These are phyloP conservation scores for Cheilosia scutellata DNA, from an alignment of 2,888 invertebrate species.

Conservation along the genomic window DNA sequence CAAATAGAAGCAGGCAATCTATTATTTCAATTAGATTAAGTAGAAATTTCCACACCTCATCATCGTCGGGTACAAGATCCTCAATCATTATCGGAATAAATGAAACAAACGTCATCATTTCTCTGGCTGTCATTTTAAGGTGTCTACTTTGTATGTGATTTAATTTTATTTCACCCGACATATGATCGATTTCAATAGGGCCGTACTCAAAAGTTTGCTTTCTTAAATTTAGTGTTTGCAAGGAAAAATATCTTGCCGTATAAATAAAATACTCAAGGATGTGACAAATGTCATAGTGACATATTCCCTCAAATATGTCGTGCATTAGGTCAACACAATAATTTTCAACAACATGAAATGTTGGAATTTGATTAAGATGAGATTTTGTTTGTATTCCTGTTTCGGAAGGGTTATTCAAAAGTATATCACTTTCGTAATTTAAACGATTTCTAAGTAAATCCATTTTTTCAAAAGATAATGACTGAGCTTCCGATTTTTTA, in stretches of 20 bases:
- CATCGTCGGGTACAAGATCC: constrained; percentile 77
- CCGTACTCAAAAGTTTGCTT: constrained; percentile 77
- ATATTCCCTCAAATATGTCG: constrained; percentile 77
- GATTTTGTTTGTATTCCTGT: too few relatives aligned
- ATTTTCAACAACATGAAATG: not conserved
- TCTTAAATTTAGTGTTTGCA: constrained; percentile 75
- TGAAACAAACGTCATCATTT: constrained; percentile 77
- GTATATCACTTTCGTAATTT: too few relatives aligned
- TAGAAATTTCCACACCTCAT: constrained; percentile 76
- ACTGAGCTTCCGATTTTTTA: too few relatives aligned
- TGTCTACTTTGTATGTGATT: constrained; percentile 48
- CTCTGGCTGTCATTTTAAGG: constrained; percentile 76
- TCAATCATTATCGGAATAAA: constrained; percentile 77
- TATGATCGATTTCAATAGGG: constrained; percentile 74
- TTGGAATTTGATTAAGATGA: too few relatives aligned
- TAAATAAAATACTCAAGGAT: constrained; percentile 70
- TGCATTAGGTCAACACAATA: constrained; percentile 74
- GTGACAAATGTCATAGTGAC: constrained; percentile 73
- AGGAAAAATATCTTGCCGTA: constrained; percentile 71
- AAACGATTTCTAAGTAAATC: too few relatives aligned
- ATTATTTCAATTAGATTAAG: constrained; percentile 77
- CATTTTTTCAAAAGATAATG: too few relatives aligned
- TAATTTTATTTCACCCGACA: constrained; percentile 66
- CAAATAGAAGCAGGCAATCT: constrained; percentile 64
- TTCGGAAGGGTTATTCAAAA: too few relatives aligned